Percentiles rank a stretch among this genome's conserved stretches.
Conservation (phyloP, 2,113 vertebrate genomes). For the Syngnathus typhle region DNA sequence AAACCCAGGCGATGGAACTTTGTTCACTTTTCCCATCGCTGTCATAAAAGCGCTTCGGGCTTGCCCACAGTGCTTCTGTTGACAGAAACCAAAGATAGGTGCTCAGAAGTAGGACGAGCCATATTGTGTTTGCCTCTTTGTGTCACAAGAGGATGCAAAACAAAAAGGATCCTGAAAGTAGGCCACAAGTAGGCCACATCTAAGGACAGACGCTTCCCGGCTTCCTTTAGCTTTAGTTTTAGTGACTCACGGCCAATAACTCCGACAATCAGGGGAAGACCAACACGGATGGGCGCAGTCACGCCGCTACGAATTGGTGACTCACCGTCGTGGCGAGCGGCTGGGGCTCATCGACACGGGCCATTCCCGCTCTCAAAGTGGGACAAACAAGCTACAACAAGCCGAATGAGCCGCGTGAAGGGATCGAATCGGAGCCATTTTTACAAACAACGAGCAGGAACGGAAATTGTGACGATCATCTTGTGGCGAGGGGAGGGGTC, state of each 20-base stretch:
- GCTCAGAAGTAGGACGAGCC: conserved; percentile 49
- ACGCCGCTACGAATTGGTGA: neutral
- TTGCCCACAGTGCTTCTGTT: conserved; percentile 52
- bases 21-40: conserved; percentile 8
- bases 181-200: conserved; percentile 32
- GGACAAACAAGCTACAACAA: neutral
- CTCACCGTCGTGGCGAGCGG: neutral
- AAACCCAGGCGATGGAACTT: conserved; percentile 18
- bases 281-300: neutral
- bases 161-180: conserved; percentile 27
- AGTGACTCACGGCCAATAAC: neutral
- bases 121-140: conserved; percentile 28
- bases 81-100: conserved; percentile 40
- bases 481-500: neutral
- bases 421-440: neutral
- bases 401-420: neutral
- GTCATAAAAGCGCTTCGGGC: conserved; percentile 28
- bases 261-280: neutral
- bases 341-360: neutral
- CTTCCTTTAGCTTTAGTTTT: neutral
- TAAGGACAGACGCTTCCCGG: neutral
- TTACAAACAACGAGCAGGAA: neutral
- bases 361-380: neutral
- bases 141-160: conserved; percentile 11
- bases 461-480: neutral